Percentiles rank a stretch among this genome's conserved stretches.
Evolutionary conservation across 1,140 invertebrate genomes (phyloP).

Genomic region (Gerris buenoi): DNA sequence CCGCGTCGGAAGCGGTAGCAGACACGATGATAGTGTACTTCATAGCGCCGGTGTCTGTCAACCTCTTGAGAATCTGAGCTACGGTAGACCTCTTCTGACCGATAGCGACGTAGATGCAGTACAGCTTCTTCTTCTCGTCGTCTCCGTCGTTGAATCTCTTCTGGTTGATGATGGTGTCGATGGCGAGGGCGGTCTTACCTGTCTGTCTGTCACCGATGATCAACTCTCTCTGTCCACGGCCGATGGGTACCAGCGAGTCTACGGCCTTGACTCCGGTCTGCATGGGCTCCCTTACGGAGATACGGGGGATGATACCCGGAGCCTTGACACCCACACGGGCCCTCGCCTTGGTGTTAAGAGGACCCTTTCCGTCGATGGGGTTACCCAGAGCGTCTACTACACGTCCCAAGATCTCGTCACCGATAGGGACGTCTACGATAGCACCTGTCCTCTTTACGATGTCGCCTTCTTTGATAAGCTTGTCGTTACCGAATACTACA

Average conservation of each 20-base stretch:
- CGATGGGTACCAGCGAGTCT: constrained; percentile 96
- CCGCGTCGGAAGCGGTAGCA: constrained; percentile 97
- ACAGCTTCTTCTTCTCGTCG: constrained; percentile 98
- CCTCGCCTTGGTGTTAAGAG: constrained; percentile 56
- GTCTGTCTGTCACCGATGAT: constrained; percentile 99
- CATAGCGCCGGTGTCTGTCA: constrained; percentile 88
- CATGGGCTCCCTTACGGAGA: constrained; percentile 98
- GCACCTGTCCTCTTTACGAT: constrained; percentile 99
- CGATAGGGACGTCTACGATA: constrained; percentile 98
- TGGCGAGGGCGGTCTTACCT: constrained; percentile 97
- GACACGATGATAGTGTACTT: constrained; percentile 96
- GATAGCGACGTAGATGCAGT: constrained; percentile 99
- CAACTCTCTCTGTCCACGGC: constrained; percentile 98
- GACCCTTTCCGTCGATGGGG: constrained; percentile 92
- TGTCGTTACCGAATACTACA: constrained; percentile 99
- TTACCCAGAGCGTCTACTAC: constrained; percentile 95
- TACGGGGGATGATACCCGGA: constrained; percentile 98
- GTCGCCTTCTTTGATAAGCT: constrained; percentile 97
- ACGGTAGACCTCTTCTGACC: constrained; percentile 99
- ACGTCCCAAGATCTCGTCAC: constrained; percentile 85
- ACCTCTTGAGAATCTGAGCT: constrained; percentile 94
- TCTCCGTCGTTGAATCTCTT: constrained; percentile 90
- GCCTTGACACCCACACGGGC: constrained; percentile 98
- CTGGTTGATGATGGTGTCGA: constrained; percentile 99
- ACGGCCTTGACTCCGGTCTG: constrained; percentile 98